Percentiles rank a stretch among this genome's conserved stretches.
Conservation (phyloP, 2,113 vertebrate genomes). For the Aythya baeri region DNA sequence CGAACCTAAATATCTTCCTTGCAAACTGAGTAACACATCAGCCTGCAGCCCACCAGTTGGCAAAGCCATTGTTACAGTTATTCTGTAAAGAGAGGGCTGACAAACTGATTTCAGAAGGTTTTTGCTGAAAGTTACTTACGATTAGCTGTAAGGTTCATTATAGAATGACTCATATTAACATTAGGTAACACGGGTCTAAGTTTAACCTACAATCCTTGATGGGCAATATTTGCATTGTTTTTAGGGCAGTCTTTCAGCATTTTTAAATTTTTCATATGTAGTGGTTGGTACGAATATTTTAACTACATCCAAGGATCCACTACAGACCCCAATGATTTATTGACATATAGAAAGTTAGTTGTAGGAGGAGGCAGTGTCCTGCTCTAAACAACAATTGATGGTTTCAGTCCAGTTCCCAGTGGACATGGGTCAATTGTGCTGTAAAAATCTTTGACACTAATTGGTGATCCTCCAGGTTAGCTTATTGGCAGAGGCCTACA, state of each 20-base stretch:
- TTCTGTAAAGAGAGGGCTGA: background rate
- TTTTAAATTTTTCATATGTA: background rate
- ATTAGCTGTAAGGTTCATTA: background rate
- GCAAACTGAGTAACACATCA: background rate
- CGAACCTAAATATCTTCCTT: background rate
- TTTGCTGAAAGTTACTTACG: background rate
- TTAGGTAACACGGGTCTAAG: background rate
- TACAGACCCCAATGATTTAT: background rate
- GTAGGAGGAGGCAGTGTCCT: background rate
- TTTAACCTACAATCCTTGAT: background rate
- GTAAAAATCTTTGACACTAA: background rate
- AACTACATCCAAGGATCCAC: background rate
- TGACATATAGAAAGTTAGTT: background rate
- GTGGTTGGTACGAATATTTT: background rate
- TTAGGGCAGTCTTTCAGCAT: background rate
- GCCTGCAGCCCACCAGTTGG: background rate
- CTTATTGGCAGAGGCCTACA: background rate
- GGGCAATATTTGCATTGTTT: background rate
- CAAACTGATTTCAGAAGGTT: background rate
- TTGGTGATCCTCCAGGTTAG: background rate
- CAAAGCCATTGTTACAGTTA: background rate
- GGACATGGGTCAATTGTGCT: background rate
- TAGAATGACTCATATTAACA: background rate
- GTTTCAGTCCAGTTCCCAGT: background rate
- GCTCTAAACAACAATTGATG: background rate